phyloP scores from a whole-genome alignment of 2,888 invertebrate genomes.

The Dinocampus coccinellae region DNA sequence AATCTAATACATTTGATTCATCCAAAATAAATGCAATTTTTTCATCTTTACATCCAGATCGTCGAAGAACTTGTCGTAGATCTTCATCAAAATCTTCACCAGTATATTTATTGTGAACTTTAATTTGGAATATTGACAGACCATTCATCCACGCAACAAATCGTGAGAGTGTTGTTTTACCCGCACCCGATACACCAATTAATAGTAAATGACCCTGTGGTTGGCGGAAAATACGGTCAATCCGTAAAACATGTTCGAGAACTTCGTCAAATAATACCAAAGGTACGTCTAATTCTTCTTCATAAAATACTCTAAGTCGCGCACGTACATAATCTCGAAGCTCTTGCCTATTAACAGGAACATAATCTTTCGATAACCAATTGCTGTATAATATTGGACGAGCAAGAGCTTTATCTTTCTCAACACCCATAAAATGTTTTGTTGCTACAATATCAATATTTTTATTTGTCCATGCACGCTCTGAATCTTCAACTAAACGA shows the following conservation, averaged over 20 bases:
- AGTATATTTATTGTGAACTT: conserved; percentile 99
- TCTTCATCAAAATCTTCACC: conserved; percentile 99
- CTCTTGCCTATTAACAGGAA: conserved; percentile 95
- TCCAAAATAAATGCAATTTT: conserved; percentile 99
- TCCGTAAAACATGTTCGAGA: conserved; percentile 97
- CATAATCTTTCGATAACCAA: conserved; percentile 98
- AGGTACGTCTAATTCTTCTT: conserved; percentile 98
- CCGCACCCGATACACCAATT: conserved; percentile 98
- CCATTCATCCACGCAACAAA: conserved; percentile 99
- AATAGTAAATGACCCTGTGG: conserved; percentile 97
- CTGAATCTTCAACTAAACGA: conserved; percentile 92
- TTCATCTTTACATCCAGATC: conserved; percentile 94
- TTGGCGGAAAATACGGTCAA: conserved; percentile 99
- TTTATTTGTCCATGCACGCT: conserved; percentile 98
- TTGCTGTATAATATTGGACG: conserved; percentile 98
- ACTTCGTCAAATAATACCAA: conserved; percentile 99
- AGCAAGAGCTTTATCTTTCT: conserved; percentile 85
- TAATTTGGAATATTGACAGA: conserved; percentile 98
- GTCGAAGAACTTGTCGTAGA: conserved; percentile 86
- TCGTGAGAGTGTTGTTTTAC: conserved; percentile 98
- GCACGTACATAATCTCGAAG: conserved; percentile 97
- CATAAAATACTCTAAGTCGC: conserved; percentile 97
- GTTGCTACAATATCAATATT: conserved; percentile 93
- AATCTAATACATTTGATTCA: conserved; percentile 98
- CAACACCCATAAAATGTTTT: conserved; percentile 94